Conservation (phyloP, 2,888 invertebrate species). For the Timema cristinae region DNA sequence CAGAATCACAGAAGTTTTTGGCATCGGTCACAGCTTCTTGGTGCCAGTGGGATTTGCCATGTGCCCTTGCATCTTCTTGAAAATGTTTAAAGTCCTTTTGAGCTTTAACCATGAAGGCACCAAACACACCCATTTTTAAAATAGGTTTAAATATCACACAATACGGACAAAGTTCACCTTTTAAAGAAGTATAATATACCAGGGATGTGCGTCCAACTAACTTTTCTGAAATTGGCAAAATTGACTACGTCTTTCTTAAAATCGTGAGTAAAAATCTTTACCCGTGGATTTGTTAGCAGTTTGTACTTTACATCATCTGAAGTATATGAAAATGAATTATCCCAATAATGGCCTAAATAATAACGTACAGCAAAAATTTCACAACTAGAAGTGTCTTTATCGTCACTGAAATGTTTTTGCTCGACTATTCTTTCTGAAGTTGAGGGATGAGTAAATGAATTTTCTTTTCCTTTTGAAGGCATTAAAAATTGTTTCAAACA, state of each 20-base stretch:
- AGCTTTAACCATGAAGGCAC: neutral
- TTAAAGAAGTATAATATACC: neutral
- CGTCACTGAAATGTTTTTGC: too few species aligned
- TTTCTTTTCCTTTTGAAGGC: too few species aligned
- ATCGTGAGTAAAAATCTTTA: neutral
- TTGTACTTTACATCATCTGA: neutral
- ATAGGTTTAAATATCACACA: neutral
- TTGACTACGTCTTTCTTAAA: neutral
- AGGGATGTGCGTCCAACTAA: neutral
- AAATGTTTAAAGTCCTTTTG: neutral
- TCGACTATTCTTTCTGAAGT: too few species aligned
- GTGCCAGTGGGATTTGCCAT: conserved; percentile 3
- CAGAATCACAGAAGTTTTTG: conserved; percentile 5
- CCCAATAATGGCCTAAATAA: too few species aligned
- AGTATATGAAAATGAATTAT: too few species aligned
- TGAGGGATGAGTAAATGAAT: too few species aligned
- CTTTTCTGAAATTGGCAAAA: neutral
- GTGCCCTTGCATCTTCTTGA: neutral
- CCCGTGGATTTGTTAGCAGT: neutral
- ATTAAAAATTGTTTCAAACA: too few species aligned
- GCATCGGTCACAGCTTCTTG: conserved; percentile 3
- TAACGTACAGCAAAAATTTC: too few species aligned
- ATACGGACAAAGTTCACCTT: neutral
- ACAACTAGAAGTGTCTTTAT: too few species aligned
- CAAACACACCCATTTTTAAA: neutral